Evolutionary conservation across 2,888 invertebrate genomes (phyloP), one percentile per base, ranked within the genome.

Genomic region (Sarcophaga rosellei): DNA sequence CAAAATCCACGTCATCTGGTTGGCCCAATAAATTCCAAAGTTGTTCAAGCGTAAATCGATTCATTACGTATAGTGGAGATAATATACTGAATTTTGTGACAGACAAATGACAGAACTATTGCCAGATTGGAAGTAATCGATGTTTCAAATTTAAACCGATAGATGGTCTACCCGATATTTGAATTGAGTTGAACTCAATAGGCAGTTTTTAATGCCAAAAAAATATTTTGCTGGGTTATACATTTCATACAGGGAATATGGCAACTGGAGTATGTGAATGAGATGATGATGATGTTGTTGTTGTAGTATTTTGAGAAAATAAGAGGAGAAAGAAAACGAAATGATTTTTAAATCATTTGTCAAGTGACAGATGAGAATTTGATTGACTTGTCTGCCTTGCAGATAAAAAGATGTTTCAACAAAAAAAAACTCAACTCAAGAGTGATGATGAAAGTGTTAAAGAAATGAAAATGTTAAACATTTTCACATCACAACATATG

Each of bases 331-430:
- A 25, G n/a, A 53, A 81, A 62, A 72, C 23, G 62, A 86, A 91
- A 90, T 90, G 91, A 92, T 91, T 91, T 91, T 90, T 87, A 90
- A 91, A 91, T 90, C 91, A 90, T 91, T 91, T 92, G 91, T 91
- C 91, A 89, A 73, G 72, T 89, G 91, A 90, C 90, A 90, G 91
- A 91, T 91, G 91, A 89, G 88, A 81, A 87, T 90, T 90, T 91
- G 91, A 91, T 91, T 91, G 91, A 92, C 90, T 91, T 87, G 81
- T 80, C 77, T 77, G 84, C 17, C 66, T 75, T 63, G 65, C 20
- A 66, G 72, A 63, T 79, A 62, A 68, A 73, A 57, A 62, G 68
- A 68, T 75, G 21, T 70, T 59, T 76, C 63, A n/a, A 69, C 70
- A 74, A 65, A 70, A 78, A 70, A 47, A 47, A 15, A 78, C 66